A percentile compares a stretch with the other conserved stretches of the same genome.
phyloP scores from a whole-genome alignment of 2,797 vertebrate species.

The Centroberyx gerrardi region DNA sequence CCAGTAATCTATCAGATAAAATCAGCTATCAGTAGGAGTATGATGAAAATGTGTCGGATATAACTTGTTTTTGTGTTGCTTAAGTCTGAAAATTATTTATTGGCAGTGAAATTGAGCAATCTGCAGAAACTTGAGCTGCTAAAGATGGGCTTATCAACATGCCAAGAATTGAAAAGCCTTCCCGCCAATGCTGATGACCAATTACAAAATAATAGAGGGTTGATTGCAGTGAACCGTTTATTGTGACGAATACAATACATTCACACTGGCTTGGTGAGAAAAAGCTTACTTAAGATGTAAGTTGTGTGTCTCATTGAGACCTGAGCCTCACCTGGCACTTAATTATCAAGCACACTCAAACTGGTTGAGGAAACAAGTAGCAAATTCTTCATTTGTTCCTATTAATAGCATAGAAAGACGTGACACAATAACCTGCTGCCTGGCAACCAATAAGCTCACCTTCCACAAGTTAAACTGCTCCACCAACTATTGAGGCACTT shows the following conservation, averaged over 20 bases:
- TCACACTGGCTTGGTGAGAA: background rate
- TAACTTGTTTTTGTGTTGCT: background rate
- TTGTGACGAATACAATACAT: constrained; percentile 1
- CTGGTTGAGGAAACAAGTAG: constrained; percentile 13
- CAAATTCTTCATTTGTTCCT: constrained; percentile 15
- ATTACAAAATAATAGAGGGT: background rate
- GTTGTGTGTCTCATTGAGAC: background rate
- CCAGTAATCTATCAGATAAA: constrained; percentile 16
- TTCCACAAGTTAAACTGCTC: constrained; percentile 2
- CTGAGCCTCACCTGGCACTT: background rate
- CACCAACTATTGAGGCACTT: constrained; percentile 15
- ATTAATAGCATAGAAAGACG: background rate
- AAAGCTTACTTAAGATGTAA: background rate
- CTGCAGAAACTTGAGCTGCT: background rate
- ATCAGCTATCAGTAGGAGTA: constrained; percentile 1
- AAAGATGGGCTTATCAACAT: background rate
- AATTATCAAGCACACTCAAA: background rate
- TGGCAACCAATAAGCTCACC: constrained; percentile 40
- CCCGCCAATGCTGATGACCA: background rate
- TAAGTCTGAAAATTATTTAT: constrained; percentile 1
- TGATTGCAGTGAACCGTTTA: background rate
- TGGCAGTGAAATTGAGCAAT: constrained; percentile 8
- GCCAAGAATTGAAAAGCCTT: background rate
- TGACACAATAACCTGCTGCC: constrained; percentile 32
- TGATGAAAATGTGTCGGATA: constrained; percentile 4